These are phyloP conservation scores for Apteryx owenii DNA, from an alignment of 2,113 vertebrate species.

Conservation along the genomic window DNA sequence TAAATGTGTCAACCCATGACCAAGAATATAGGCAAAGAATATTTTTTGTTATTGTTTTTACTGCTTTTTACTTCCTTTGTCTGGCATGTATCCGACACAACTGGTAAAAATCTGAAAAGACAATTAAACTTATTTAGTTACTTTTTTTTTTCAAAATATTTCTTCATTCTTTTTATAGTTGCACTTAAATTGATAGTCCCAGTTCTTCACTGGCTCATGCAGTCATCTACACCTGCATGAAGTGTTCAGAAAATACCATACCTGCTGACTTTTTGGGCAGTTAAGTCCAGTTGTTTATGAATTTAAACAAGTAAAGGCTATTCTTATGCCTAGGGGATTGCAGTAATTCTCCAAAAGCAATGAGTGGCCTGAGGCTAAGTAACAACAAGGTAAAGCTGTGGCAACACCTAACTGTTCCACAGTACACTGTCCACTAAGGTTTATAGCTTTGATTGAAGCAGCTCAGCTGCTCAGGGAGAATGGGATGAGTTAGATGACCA, in stretches of 20 bases:
- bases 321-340: neutral
- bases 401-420: neutral
- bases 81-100: neutral
- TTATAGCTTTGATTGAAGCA: neutral
- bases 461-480: neutral
- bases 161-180: neutral
- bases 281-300: neutral
- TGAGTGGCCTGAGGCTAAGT: neutral
- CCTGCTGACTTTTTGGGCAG: neutral
- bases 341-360: neutral
- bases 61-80: neutral
- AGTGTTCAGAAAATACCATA: neutral
- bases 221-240: neutral
- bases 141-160: neutral
- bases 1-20: neutral
- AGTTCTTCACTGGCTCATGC: neutral
- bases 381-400: neutral
- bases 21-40: neutral
- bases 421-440: neutral
- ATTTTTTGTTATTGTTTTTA: neutral
- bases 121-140: neutral
- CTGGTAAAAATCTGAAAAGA: neutral
- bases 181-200: neutral
- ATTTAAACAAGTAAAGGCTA: neutral
- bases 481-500: neutral